Evolutionary conservation across 1,140 invertebrate species (phyloP).

Genomic region (Agrypnia vestita): DNA sequence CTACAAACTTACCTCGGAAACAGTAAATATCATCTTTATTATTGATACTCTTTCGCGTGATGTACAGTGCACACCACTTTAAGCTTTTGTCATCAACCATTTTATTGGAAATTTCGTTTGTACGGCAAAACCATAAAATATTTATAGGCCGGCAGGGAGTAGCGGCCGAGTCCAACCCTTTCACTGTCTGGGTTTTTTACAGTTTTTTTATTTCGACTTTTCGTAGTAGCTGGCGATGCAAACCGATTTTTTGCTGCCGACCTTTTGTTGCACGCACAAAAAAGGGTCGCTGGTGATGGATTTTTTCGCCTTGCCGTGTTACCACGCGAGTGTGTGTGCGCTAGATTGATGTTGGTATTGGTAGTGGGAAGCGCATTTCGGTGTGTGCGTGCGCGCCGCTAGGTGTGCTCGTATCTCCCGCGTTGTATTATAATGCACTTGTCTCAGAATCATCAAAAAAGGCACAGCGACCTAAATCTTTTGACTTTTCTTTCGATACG

Average conservation of each 20-base stretch:
- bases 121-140: conserved; percentile 26
- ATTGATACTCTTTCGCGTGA: too few relatives aligned
- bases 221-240: conserved; percentile 53
- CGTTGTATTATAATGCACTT: conserved; percentile 41
- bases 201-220: conserved; percentile 40
- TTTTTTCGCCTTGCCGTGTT: conserved; percentile 45
- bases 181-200: conserved; percentile 33
- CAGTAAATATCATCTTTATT: too few relatives aligned
- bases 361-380: not conserved
- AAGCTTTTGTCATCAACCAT: too few relatives aligned
- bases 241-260: conserved; percentile 55
- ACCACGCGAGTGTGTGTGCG: conserved; percentile 25
- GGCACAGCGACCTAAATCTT: conserved; percentile 22
- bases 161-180: conserved; percentile 38
- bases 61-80: too few relatives aligned
- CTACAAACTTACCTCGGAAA: too few relatives aligned
- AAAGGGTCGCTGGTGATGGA: conserved; percentile 52
- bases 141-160: not conserved
- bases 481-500: not conserved
- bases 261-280: conserved; percentile 56
- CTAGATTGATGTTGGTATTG: not conserved
- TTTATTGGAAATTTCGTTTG: too few relatives aligned
- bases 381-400: not conserved
- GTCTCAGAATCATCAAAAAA: conserved; percentile 37
- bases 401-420: conserved; percentile 22